Evolutionary conservation across 2,113 vertebrate genomes (phyloP).

Genomic region (Callorhinus ursinus): DNA sequence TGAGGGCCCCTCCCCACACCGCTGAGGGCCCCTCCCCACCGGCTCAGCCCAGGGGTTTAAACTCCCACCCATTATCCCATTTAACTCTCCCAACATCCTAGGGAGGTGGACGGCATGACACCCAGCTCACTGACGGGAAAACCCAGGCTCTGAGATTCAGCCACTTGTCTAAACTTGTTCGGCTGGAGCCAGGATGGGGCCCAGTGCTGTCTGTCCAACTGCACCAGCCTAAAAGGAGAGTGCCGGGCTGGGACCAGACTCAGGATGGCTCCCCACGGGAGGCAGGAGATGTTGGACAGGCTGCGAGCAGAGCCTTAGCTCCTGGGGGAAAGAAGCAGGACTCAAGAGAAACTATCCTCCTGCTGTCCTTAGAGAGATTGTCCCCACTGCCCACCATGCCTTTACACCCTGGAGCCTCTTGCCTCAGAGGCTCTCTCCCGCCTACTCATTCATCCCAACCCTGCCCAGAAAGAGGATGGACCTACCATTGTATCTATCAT

Average conservation of each 20-base stretch:
- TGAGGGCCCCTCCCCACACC: too few relatives aligned
- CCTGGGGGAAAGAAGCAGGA: background rate
- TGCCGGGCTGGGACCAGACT: fast-evolving
- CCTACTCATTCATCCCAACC: background rate
- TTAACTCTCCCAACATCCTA: background rate
- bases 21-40: background rate
- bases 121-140: background rate
- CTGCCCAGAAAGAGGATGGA: background rate
- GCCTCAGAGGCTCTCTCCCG: background rate
- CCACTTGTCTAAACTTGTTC: background rate
- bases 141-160: background rate
- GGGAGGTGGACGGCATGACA: background rate
- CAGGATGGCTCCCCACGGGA: background rate
- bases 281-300: background rate
- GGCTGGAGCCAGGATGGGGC: background rate
- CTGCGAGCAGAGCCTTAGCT: background rate
- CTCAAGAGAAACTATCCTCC: background rate
- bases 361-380: background rate
- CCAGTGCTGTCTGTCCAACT: background rate
- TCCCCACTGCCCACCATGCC: background rate
- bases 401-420: background rate
- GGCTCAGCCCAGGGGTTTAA: background rate
- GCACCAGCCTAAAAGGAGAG: background rate
- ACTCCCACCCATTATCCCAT: background rate
- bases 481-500: background rate